Conservation (phyloP, 2,113 vertebrate species). For the Meles meles region DNA sequence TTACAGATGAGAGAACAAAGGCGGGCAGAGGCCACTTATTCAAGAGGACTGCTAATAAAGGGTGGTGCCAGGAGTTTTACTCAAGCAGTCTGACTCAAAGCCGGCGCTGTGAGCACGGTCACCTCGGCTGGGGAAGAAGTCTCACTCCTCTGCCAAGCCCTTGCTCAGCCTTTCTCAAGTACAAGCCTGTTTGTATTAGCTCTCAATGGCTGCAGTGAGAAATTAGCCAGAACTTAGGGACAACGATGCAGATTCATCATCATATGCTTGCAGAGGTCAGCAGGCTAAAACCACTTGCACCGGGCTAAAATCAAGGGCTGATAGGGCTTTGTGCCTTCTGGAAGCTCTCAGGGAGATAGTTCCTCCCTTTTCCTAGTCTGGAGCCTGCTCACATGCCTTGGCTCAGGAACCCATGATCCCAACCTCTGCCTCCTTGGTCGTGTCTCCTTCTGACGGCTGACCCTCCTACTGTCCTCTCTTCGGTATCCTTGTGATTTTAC, state of each 20-base stretch:
- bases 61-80: not conserved
- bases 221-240: not conserved
- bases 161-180: not conserved
- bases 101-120: fast-evolving
- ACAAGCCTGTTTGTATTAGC: not conserved
- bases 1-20: conserved; percentile 21
- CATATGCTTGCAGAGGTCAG: not conserved
- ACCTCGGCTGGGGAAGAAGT: not conserved
- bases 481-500: not conserved
- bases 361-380: not conserved
- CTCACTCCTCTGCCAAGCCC: too few species aligned
- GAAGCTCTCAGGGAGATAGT: not conserved
- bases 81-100: not conserved
- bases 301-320: not conserved
- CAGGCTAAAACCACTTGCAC: not conserved
- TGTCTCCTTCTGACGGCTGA: not conserved
- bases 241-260: not conserved
- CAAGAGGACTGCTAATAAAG: not conserved
- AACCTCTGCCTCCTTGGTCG: not conserved
- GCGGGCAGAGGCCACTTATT: not conserved
- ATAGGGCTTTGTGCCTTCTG: not conserved
- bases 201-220: not conserved
- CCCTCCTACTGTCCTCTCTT: not conserved
- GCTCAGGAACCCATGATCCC: not conserved
- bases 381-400: not conserved